These are phyloP conservation scores for Agapornis roseicollis DNA, from an alignment of 2,113 vertebrate species.

Conservation along the genomic window DNA sequence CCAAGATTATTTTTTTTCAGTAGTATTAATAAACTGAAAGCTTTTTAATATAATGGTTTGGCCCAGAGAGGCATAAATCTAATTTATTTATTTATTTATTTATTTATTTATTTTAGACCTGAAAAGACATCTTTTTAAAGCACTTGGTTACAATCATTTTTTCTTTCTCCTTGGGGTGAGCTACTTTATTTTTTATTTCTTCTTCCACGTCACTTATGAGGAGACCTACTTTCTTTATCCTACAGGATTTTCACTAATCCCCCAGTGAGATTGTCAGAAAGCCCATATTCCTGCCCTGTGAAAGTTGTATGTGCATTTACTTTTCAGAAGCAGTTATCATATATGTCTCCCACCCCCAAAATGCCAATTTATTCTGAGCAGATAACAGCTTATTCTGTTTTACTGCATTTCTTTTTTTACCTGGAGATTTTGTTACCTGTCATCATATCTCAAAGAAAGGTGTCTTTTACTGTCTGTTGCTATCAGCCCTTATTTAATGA, in stretches of 20 bases:
- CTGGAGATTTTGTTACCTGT: background rate
- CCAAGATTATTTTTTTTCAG: background rate
- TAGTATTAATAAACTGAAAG: background rate
- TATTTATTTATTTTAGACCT: background rate
- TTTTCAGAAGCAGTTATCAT: background rate
- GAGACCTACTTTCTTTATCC: background rate
- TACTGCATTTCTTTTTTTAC: background rate
- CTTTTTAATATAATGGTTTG: background rate
- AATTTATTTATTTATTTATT: background rate
- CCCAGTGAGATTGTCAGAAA: background rate
- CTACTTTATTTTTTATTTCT: background rate
- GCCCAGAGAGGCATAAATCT: background rate
- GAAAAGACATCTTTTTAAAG: background rate
- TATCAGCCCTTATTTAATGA: background rate
- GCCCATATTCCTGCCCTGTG: background rate
- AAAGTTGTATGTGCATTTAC: background rate
- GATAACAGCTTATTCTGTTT: background rate
- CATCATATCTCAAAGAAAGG: background rate
- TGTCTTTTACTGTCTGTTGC: background rate
- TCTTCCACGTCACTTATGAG: background rate
- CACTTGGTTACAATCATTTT: background rate
- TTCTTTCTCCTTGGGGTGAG: background rate
- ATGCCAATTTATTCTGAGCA: background rate
- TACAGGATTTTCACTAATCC: background rate
- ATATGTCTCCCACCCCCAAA: background rate